Evolutionary conservation across 2,888 invertebrate genomes (phyloP).

Genomic region (Euzetes globulus): DNA sequence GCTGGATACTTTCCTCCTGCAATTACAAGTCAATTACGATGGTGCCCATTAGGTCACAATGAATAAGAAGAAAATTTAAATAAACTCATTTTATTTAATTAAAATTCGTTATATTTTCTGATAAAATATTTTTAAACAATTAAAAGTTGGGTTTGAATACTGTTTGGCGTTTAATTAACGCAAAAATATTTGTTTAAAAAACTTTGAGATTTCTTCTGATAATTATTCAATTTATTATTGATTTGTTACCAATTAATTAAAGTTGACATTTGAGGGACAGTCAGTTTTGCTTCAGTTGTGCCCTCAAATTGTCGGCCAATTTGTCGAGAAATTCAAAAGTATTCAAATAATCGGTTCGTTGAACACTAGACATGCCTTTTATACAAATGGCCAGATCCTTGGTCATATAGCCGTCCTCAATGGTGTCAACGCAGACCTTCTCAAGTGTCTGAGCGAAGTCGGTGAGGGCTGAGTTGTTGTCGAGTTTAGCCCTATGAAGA

Average conservation of each 20-base stretch:
- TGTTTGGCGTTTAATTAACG: background rate
- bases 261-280: background rate
- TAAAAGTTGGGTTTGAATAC: background rate
- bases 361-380: constrained; percentile 69
- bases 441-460: constrained; percentile 80
- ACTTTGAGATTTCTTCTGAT: background rate
- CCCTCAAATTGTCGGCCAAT: constrained; percentile 76
- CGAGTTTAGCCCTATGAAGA: constrained; percentile 85
- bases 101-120: background rate
- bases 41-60: background rate
- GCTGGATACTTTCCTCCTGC: too few relatives aligned
- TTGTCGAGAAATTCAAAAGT: constrained; percentile 96
- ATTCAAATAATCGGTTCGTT: constrained; percentile 79
- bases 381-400: constrained; percentile 97
- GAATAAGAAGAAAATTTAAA: background rate
- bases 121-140: background rate
- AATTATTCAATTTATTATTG: too few relatives aligned
- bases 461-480: constrained; percentile 66
- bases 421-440: constrained; percentile 83
- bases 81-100: background rate
- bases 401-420: constrained; percentile 91
- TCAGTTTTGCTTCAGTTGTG: constrained; percentile 42
- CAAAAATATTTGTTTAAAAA: background rate
- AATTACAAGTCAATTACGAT: too few relatives aligned
- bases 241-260: background rate